phyloP scores from a whole-genome alignment of 2,113 vertebrate genomes.

The Erinaceus europaeus region DNA sequence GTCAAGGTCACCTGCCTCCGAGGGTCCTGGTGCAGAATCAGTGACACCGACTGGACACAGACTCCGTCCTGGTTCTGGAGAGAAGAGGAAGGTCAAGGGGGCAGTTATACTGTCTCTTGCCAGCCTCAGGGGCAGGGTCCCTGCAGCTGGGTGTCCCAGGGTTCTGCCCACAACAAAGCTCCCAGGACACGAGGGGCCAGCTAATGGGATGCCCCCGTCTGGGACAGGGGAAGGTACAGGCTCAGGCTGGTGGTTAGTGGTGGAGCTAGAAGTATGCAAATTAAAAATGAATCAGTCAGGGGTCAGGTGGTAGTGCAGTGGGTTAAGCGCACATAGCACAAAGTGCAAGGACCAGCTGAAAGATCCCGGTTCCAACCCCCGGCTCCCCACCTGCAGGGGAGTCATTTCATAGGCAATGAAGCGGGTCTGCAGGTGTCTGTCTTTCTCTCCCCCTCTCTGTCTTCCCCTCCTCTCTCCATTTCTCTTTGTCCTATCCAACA shows the following conservation, averaged over 20 bases:
- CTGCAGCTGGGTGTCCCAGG: neutral
- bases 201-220: neutral
- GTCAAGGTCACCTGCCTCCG: conserved; percentile 94
- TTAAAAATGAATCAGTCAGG: neutral
- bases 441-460: too few relatives aligned
- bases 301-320: too few relatives aligned
- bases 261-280: neutral
- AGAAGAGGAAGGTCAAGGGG: conserved; percentile 30
- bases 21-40: conserved; percentile 92
- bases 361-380: too few relatives aligned
- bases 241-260: neutral
- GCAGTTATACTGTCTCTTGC: neutral
- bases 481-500: too few relatives aligned
- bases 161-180: neutral
- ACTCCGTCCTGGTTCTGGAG: conserved; percentile 93
- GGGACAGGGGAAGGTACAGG: neutral
- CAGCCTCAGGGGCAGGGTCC: neutral
- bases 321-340: too few relatives aligned
- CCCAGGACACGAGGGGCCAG: neutral
- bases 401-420: too few relatives aligned
- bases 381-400: too few relatives aligned
- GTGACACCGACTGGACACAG: conserved; percentile 93
- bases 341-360: too few relatives aligned
- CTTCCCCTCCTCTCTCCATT: too few relatives aligned
- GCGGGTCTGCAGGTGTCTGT: too few relatives aligned